phyloP scores from a whole-genome alignment of 2,797 vertebrate genomes.

The Ataeniobius toweri region DNA sequence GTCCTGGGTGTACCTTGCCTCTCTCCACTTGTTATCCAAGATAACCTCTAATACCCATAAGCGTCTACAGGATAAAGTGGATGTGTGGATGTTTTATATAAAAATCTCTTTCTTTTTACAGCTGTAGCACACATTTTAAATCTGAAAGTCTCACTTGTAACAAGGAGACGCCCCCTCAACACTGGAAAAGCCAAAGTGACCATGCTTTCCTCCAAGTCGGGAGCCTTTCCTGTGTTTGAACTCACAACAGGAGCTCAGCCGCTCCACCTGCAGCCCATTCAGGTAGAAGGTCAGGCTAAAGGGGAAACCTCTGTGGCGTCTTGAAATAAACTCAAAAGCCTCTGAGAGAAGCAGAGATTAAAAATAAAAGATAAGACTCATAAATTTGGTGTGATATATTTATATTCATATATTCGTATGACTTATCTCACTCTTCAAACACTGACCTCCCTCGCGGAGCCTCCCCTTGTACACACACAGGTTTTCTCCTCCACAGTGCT shows the following conservation, averaged over 20 bases:
- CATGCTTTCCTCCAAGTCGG: constrained; percentile 83
- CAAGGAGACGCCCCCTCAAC: constrained; percentile 91
- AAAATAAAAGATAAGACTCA: not conserved
- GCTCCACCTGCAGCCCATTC: constrained; percentile 90
- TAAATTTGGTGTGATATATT: not conserved
- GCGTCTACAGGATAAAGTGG: not conserved
- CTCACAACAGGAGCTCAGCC: constrained; percentile 96
- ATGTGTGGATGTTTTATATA: not conserved
- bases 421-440: not conserved
- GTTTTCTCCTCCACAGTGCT: constrained; percentile 96
- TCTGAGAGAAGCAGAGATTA: constrained; percentile 75
- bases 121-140: not conserved
- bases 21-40: not conserved
- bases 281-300: constrained; percentile 97
- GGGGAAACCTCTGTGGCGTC: constrained; percentile 90
- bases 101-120: not conserved
- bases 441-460: constrained; percentile 88
- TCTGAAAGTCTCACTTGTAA: constrained; percentile 84
- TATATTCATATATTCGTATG: not conserved
- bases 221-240: constrained; percentile 87
- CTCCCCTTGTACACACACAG: constrained; percentile 91
- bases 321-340: constrained; percentile 89
- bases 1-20: not conserved
- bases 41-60: not conserved
- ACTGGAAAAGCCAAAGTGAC: constrained; percentile 86